These are phyloP conservation scores for Sphyrna mokarran DNA, from an alignment of 2,113 vertebrate species.

Conservation along the genomic window DNA sequence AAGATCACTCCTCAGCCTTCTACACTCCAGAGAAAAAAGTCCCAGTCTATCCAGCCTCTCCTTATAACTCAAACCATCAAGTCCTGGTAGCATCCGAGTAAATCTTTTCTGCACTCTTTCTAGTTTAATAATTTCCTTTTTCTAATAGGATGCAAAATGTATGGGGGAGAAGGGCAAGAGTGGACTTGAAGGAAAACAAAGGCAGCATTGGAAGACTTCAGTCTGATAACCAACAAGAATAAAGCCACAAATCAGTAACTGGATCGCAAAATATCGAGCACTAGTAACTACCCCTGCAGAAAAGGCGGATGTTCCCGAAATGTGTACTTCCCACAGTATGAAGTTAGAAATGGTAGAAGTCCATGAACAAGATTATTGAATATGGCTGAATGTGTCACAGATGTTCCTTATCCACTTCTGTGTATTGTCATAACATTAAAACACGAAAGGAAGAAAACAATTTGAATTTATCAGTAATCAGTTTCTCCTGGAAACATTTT, in stretches of 20 bases:
- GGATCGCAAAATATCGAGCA: background rate
- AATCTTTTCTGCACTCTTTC: too few relatives aligned
- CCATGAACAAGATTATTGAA: conserved; percentile 22
- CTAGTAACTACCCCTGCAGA: background rate
- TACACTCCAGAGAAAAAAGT: too few relatives aligned
- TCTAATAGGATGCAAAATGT: background rate
- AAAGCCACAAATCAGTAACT: conserved; percentile 29
- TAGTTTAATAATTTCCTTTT: too few relatives aligned
- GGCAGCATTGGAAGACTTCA: background rate
- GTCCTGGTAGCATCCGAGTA: too few relatives aligned
- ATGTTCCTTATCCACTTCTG: background rate
- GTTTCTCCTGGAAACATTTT: background rate
- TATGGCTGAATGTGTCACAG: conserved; percentile 15
- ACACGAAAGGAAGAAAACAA: background rate
- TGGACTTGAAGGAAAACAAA: background rate
- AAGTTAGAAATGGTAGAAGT: background rate
- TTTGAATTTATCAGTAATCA: background rate
- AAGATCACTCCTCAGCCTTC: too few relatives aligned
- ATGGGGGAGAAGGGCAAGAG: background rate
- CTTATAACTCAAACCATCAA: too few relatives aligned
- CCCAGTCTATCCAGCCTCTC: too few relatives aligned
- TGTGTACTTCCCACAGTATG: background rate
- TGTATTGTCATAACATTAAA: background rate
- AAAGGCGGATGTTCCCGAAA: background rate
- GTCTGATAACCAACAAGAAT: background rate